A percentile compares a stretch with the other conserved stretches of the same genome.
These are phyloP conservation scores for Ochotona princeps DNA, from an alignment of 2,113 vertebrate species.

Conservation along the genomic window DNA sequence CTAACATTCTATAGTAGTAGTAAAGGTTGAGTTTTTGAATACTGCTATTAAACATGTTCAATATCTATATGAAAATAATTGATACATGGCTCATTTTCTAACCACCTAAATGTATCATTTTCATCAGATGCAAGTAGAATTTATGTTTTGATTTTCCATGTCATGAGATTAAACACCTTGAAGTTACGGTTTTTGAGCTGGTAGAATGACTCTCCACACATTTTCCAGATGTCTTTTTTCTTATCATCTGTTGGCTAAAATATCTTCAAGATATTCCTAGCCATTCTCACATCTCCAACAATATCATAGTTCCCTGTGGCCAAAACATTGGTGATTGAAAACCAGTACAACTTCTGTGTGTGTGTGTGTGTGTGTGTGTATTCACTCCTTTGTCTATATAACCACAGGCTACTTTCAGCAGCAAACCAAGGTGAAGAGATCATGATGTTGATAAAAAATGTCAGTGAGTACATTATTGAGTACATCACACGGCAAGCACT, in stretches of 20 bases:
- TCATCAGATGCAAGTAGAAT: constrained; percentile 37
- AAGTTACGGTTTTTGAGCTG: background rate
- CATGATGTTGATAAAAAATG: constrained; percentile 17
- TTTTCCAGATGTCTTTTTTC: background rate
- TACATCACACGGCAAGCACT: background rate
- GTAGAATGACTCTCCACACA: background rate
- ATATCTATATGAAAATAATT: background rate
- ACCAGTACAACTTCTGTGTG: background rate
- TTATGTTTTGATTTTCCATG: background rate
- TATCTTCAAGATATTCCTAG: background rate
- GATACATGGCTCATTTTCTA: background rate
- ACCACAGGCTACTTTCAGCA: background rate
- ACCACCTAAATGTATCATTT: constrained; percentile 1
- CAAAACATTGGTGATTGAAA: constrained; percentile 13
- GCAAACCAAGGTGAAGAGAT: constrained; percentile 12
- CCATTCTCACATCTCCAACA: background rate
- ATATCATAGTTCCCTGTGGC: constrained; percentile 7
- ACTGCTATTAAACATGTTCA: background rate
- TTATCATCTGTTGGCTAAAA: constrained; percentile 38
- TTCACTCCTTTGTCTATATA: background rate
- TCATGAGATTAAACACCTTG: background rate
- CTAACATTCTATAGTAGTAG: background rate
- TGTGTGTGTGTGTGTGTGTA: background rate
- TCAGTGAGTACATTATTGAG: background rate
- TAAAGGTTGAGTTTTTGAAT: constrained; percentile 23